A percentile compares a stretch with the other conserved stretches of the same genome.
Conservation (phyloP, 2,888 invertebrate genomes). For the Cyrtodaria siliqua region DNA sequence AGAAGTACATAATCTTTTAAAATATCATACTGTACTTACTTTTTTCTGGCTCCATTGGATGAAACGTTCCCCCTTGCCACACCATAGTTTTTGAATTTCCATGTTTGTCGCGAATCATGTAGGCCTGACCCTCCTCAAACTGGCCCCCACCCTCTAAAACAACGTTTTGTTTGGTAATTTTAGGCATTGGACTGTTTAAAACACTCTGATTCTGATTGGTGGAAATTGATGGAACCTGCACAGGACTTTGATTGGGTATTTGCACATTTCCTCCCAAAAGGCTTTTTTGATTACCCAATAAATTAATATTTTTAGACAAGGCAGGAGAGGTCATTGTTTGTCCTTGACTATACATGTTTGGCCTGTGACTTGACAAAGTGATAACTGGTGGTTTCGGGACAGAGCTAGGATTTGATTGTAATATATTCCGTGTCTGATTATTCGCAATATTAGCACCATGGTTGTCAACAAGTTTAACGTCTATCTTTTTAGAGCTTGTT, state of each 20-base stretch:
- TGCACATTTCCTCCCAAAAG: neutral
- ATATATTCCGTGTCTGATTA: neutral
- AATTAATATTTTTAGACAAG: no score
- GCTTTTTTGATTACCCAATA: neutral
- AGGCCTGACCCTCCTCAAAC: slow-evolving; percentile 61
- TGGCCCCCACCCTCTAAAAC: slow-evolving; percentile 62
- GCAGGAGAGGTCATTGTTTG: no score
- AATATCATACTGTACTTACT: no score
- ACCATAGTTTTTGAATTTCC: slow-evolving; percentile 56
- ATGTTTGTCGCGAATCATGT: slow-evolving; percentile 50
- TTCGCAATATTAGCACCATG: slow-evolving; percentile 16
- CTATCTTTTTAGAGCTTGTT: slow-evolving; percentile 13
- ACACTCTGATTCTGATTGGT: slow-evolving; percentile 29
- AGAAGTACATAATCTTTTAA: no score
- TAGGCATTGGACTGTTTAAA: slow-evolving; percentile 13
- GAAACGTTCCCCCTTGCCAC: slow-evolving; percentile 45
- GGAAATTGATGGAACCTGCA: slow-evolving; percentile 48
- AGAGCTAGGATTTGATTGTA: neutral
- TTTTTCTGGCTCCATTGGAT: slow-evolving; percentile 11
- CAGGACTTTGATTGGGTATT: neutral
- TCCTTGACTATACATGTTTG: slow-evolving; percentile 6
- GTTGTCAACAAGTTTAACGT: slow-evolving; percentile 32
- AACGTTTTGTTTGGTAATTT: slow-evolving; percentile 46
- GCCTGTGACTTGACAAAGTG: slow-evolving; percentile 21
- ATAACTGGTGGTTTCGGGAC: slow-evolving; percentile 9